A percentile compares a stretch with the other conserved stretches of the same genome.
Evolutionary conservation across 2,797 vertebrate genomes (phyloP).

Genomic region (Sebastiscus tertius): DNA sequence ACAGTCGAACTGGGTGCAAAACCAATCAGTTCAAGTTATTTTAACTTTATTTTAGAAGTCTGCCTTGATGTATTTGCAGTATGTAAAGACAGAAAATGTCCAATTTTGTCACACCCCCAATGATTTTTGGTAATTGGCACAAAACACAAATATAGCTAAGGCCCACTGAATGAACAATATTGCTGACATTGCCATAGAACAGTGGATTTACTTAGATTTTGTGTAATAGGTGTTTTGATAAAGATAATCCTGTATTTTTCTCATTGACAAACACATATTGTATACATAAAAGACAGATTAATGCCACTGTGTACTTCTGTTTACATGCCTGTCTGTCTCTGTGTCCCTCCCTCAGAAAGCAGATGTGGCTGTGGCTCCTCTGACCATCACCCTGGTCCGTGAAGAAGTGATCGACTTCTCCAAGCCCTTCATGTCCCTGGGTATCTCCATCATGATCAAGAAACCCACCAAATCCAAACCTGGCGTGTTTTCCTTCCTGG

Average conservation of each 20-base stretch:
- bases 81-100: background rate
- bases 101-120: background rate
- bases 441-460: slow-evolving; percentile 99
- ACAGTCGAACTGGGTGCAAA: background rate
- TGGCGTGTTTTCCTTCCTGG: slow-evolving; percentile 98
- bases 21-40: background rate
- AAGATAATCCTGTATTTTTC: background rate
- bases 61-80: background rate
- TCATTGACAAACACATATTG: background rate
- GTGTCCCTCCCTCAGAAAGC: slow-evolving; percentile 86
- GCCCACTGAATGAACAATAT: background rate
- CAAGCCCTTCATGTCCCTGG: slow-evolving; percentile 98
- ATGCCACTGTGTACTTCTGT: background rate
- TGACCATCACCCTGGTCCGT: slow-evolving; percentile 97
- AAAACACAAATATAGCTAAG: background rate
- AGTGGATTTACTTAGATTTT: background rate
- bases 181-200: background rate
- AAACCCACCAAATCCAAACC: slow-evolving; percentile 99
- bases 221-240: background rate
- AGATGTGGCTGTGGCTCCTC: slow-evolving; percentile 95
- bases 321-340: background rate
- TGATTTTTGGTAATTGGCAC: background rate
- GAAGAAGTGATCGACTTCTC: slow-evolving; percentile 99
- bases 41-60: background rate
- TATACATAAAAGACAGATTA: background rate